These are phyloP conservation scores for Charadrius vociferus DNA, from an alignment of 2,113 vertebrate species.

Conservation along the genomic window DNA sequence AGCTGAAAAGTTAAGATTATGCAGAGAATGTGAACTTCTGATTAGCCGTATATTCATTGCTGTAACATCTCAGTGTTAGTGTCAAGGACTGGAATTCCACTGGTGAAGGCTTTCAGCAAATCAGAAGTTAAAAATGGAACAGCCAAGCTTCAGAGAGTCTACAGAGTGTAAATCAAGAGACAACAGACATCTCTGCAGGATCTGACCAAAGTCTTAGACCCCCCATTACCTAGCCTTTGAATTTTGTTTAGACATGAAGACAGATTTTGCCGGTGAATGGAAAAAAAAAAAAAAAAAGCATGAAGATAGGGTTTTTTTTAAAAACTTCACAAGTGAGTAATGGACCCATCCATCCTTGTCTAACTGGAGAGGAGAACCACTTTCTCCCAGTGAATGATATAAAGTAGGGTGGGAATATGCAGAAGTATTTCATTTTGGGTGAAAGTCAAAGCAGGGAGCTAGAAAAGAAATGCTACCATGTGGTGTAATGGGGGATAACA, in stretches of 20 bases:
- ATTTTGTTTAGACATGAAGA: neutral
- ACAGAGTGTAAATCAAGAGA: neutral
- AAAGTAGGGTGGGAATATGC: neutral
- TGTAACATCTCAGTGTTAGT: neutral
- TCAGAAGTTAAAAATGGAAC: neutral
- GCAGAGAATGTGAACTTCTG: neutral
- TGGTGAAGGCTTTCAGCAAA: neutral
- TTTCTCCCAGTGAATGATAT: neutral
- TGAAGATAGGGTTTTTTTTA: rapidly evolving
- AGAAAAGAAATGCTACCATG: neutral
- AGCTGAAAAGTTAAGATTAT: neutral
- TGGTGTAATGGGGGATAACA: rapidly evolving
- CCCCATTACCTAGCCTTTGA: neutral
- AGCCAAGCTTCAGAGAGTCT: neutral
- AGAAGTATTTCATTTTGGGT: neutral
- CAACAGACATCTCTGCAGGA: neutral
- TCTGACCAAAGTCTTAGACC: neutral
- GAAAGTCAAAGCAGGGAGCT: neutral
- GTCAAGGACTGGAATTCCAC: neutral
- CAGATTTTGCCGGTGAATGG: neutral
- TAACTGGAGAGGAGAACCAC: neutral
- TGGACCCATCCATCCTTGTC: neutral
- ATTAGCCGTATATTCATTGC: neutral
- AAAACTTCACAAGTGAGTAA: neutral
- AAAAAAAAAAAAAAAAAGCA: neutral